Evolutionary conservation across 2,888 invertebrate species (phyloP).

Genomic region (Petrolisthes cinctipes): DNA sequence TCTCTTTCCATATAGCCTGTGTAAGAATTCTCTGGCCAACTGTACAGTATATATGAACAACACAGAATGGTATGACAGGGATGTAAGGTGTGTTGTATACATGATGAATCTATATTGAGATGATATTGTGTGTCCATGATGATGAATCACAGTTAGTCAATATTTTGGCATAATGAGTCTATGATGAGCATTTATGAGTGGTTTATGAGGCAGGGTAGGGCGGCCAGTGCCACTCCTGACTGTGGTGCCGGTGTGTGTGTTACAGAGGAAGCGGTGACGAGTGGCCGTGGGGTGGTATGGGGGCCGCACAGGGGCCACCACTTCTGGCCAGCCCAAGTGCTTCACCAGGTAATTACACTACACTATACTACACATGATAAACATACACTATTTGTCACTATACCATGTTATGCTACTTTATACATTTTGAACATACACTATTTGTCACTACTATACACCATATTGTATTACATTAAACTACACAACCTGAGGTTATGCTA

Average conservation of each 20-base stretch:
- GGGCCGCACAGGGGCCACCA: constrained; percentile 64
- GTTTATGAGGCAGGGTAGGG: not conserved
- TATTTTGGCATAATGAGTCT: no score
- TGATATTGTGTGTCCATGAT: no score
- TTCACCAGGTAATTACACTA: constrained; percentile 60
- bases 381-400: not conserved
- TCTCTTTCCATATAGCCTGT: no score
- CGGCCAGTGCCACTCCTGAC: constrained; percentile 53
- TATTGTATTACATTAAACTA: not conserved
- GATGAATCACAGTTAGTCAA: no score
- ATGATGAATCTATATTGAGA: no score
- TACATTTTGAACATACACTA: not conserved
- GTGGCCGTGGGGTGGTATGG: constrained; percentile 61
- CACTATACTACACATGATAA: constrained; percentile 5
- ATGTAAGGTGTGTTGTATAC: no score
- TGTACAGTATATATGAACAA: no score
- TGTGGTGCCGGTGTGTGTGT: constrained; percentile 59
- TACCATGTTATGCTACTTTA: not conserved
- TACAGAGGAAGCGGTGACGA: constrained; percentile 59
- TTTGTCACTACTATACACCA: not conserved
- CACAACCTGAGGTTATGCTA: constrained; percentile 4
- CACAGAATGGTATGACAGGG: no score
- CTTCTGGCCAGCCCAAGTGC: constrained; percentile 64
- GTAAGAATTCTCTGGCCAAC: no score
- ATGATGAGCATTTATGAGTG: no score